These are phyloP conservation scores for Sarcophaga variegata DNA, from an alignment of 2,888 invertebrate species.

Conservation along the genomic window DNA sequence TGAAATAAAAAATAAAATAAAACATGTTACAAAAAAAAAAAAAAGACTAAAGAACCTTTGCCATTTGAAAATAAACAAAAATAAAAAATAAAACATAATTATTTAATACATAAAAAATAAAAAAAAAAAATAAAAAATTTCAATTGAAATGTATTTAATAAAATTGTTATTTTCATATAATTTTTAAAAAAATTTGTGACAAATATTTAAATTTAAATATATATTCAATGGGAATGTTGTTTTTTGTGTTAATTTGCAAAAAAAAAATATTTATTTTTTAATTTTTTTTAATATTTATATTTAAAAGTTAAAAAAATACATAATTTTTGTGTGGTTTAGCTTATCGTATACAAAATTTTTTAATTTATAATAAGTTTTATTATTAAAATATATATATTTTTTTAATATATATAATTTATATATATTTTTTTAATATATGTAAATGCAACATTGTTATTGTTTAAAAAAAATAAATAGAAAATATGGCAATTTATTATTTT, in stretches of 20 bases:
- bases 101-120: slow-evolving; percentile 3
- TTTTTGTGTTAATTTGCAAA: slow-evolving; percentile 44
- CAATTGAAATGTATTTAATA: slow-evolving; percentile 37
- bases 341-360: slow-evolving; percentile 74
- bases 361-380: slow-evolving; percentile 38
- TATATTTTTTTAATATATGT: slow-evolving; percentile 56
- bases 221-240: slow-evolving; percentile 73
- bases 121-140: slow-evolving; percentile 25
- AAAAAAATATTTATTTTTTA: slow-evolving; percentile 32
- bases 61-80: slow-evolving; percentile 33
- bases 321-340: slow-evolving; percentile 50
- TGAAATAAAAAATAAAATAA: slow-evolving; percentile 23
- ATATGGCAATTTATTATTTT: slow-evolving; percentile 71
- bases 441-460: slow-evolving; percentile 74
- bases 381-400: not conserved
- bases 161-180: slow-evolving; percentile 29
- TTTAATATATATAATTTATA: slow-evolving; percentile 6
- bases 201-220: slow-evolving; percentile 59
- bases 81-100: slow-evolving; percentile 36
- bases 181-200: slow-evolving; percentile 54
- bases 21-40: slow-evolving; percentile 12
- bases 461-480: slow-evolving; percentile 69
- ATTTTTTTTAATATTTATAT: slow-evolving; percentile 39
- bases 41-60: slow-evolving; percentile 28
- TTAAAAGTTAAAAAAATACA: slow-evolving; percentile 60